phyloP scores from a whole-genome alignment of 2,113 vertebrate genomes.

The Upupa epops region DNA sequence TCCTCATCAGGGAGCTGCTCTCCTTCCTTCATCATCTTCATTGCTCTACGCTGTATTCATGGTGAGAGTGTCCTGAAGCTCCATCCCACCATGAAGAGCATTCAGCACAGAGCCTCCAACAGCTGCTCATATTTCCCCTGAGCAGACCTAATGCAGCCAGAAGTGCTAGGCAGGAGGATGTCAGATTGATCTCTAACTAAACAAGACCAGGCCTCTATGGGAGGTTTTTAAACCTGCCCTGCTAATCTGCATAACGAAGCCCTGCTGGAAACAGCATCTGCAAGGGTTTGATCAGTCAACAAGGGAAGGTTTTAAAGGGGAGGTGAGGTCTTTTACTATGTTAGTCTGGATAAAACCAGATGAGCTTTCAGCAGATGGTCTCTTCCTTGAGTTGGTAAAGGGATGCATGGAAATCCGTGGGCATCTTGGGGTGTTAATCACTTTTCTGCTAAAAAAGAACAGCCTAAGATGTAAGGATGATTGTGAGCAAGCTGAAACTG shows the following conservation, averaged over 20 bases:
- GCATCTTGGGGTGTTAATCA: neutral
- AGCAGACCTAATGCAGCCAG: neutral
- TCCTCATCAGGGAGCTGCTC: too few relatives aligned
- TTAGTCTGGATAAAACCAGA: conserved; percentile 2
- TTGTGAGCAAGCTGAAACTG: neutral
- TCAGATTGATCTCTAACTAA: neutral
- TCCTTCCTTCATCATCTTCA: too few relatives aligned
- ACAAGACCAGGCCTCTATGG: neutral
- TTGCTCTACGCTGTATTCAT: too few relatives aligned
- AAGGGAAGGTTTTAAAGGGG: neutral
- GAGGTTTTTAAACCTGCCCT: neutral
- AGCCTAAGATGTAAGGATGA: neutral
- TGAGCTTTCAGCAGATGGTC: neutral
- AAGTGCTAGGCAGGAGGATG: neutral
- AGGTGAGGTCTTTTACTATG: neutral
- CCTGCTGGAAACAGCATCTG: neutral
- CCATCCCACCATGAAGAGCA: rapidly evolving
- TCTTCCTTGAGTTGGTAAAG: neutral
- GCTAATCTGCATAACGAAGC: neutral
- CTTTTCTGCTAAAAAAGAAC: neutral
- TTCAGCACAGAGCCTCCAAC: neutral
- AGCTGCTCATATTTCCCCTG: rapidly evolving
- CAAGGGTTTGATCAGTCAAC: neutral
- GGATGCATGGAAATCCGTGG: neutral
- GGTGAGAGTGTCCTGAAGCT: neutral